These are phyloP conservation scores for Torymus texanus DNA, from an alignment of 2,888 invertebrate species.

Conservation along the genomic window DNA sequence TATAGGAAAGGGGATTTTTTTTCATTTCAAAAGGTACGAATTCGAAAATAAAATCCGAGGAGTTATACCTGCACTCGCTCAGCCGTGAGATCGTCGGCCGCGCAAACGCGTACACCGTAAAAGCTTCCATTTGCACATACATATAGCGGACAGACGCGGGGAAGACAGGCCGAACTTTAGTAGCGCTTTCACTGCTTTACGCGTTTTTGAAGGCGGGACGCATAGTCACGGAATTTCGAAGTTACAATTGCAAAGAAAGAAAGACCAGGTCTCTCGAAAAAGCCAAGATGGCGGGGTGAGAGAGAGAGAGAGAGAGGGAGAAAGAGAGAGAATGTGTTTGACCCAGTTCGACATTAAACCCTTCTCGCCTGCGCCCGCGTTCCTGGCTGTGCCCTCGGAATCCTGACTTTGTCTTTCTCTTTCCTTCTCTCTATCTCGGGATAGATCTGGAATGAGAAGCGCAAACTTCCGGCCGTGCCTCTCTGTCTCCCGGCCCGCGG, in stretches of 20 bases:
- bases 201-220: slow-evolving; percentile 33
- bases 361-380: slow-evolving; percentile 27
- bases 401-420: no score
- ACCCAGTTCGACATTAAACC: slow-evolving; percentile 54
- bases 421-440: neutral
- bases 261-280: slow-evolving; percentile 13
- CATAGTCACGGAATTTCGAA: slow-evolving; percentile 24
- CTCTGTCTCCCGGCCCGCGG: slow-evolving; percentile 9
- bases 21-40: neutral
- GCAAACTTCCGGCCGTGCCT: slow-evolving; percentile 47
- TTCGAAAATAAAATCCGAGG: slow-evolving; percentile 4
- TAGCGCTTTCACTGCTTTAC: neutral
- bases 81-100: neutral
- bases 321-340: slow-evolving; percentile 44
- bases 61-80: neutral
- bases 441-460: slow-evolving; percentile 26
- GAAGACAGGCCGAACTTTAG: neutral
- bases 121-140: slow-evolving; percentile 1
- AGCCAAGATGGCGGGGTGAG: neutral
- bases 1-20: neutral
- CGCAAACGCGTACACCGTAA: no score
- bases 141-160: neutral
- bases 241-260: slow-evolving; percentile 43
- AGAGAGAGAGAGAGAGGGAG: neutral
- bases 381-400: neutral